These are phyloP conservation scores for Coenonympha glycerion DNA, from an alignment of 2,888 invertebrate species.

Conservation along the genomic window DNA sequence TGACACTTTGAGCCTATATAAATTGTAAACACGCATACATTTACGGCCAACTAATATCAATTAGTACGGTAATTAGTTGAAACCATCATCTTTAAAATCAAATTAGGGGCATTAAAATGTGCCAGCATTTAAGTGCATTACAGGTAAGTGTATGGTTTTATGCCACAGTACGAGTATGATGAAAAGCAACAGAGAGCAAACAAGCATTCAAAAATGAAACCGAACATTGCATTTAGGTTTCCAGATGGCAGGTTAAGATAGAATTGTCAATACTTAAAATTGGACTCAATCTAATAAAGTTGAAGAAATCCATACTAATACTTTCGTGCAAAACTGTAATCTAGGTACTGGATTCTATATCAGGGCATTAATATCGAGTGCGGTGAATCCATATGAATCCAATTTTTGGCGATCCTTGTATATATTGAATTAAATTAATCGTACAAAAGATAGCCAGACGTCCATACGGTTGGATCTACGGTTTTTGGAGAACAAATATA, in stretches of 20 bases:
- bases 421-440: neutral
- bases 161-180: too few species aligned
- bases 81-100: too few species aligned
- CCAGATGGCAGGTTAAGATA: too few species aligned
- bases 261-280: too few species aligned
- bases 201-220: too few species aligned
- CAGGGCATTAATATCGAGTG: conserved; percentile 17
- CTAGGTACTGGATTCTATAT: conserved; percentile 12
- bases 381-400: conserved; percentile 11
- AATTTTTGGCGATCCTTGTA: neutral
- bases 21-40: too few species aligned
- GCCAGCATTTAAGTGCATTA: neutral
- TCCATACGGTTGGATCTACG: neutral
- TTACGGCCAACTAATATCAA: too few species aligned
- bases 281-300: neutral
- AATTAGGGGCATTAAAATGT: neutral
- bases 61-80: too few species aligned
- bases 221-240: too few species aligned
- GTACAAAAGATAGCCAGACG: neutral
- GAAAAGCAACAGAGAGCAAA: too few species aligned
- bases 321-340: conserved; percentile 3
- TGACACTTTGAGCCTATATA: too few species aligned
- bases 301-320: neutral
- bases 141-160: too few species aligned
- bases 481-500: neutral